Base-by-base conservation (phyloP, 2,797 vertebrate genomes). In the Centropyge bicolor region DNA sequence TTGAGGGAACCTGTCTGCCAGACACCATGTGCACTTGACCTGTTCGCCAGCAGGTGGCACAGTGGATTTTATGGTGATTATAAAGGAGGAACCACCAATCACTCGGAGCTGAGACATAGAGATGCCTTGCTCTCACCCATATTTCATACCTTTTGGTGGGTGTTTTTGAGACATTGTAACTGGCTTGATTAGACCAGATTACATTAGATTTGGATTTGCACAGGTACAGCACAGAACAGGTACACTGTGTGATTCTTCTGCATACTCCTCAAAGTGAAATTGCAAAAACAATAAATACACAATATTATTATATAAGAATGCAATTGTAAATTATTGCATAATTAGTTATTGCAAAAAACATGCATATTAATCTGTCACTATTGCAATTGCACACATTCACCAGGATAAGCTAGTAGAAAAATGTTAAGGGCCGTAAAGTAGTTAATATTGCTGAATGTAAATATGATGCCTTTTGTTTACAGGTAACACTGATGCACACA, bases 41-140 rank as follows among this genome's bases (percentile, higher is more conserved):
- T 74, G 31, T 55, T n/a, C 51, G 8, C 89, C 93, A 91, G 87
- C 83, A 93, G 91, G 81, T 88, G 89, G 91, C 89, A 79, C 81
- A 80, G 66, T 89, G 74, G 49, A 43, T 78, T 80, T 86, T 74
- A 77, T 77, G 41, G 45, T 61, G 22, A 78, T 82, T 24, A 72
- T 69, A 49, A 57, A 75, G 54, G 65, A 59, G 70, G 75, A 52
- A 69, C 80, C 56, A 43, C 19, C 40, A 38, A 73, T 80, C 48
- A 35, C 24, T 56, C 38, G 27, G 11, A 38, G 36, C 56, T 63
- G 72, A 70, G 6, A 62, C 20, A 41, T 14, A 67, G 40, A n/a
- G 46, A 45, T 68, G 60, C 10, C 61, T 22, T 38, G 27, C 56
- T 83, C 51, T 35, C 76, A n/a, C 4, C 73, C 40, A 10, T 59